phyloP scores from a whole-genome alignment of 2,888 invertebrate genomes.

The Limnephilus marmoratus region DNA sequence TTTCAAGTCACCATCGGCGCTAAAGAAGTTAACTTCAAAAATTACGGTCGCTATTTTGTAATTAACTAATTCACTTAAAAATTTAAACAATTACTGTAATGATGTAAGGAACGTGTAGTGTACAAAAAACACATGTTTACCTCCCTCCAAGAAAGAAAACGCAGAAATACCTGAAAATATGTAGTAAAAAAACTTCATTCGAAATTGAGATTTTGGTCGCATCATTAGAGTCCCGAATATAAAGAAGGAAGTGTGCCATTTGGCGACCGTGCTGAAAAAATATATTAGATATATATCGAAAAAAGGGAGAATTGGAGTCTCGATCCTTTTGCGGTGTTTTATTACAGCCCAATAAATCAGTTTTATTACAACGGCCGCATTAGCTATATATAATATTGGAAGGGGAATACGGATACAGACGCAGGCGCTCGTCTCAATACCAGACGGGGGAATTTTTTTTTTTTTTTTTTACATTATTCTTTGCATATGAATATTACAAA shows the following conservation, averaged over 20 bases:
- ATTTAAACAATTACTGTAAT: too few relatives aligned
- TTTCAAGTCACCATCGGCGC: too few relatives aligned
- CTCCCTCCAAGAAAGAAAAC: not conserved
- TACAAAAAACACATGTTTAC: too few relatives aligned
- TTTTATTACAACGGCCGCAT: constrained; percentile 41
- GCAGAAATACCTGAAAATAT: not conserved
- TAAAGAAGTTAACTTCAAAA: too few relatives aligned
- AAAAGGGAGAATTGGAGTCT: constrained; percentile 12
- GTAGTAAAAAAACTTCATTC: not conserved
- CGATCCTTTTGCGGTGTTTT: constrained; percentile 44
- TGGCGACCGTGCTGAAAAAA: constrained; percentile 9
- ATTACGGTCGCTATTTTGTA: too few relatives aligned
- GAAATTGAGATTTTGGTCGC: not conserved
- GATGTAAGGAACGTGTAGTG: too few relatives aligned
- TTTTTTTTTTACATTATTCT: too few relatives aligned
- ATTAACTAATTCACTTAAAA: too few relatives aligned
- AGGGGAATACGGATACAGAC: not conserved
- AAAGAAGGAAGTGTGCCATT: constrained; percentile 16
- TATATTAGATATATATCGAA: constrained; percentile 31
- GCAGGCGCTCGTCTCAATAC: not conserved
- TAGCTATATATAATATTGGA: constrained; percentile 2
- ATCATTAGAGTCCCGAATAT: constrained; percentile 17
- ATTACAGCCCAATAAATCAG: constrained; percentile 51
- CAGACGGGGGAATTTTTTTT: not conserved
- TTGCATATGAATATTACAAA: too few relatives aligned